Evolutionary conservation across 2,888 invertebrate genomes (phyloP).

Genomic region (Drosophila anomalipes): DNA sequence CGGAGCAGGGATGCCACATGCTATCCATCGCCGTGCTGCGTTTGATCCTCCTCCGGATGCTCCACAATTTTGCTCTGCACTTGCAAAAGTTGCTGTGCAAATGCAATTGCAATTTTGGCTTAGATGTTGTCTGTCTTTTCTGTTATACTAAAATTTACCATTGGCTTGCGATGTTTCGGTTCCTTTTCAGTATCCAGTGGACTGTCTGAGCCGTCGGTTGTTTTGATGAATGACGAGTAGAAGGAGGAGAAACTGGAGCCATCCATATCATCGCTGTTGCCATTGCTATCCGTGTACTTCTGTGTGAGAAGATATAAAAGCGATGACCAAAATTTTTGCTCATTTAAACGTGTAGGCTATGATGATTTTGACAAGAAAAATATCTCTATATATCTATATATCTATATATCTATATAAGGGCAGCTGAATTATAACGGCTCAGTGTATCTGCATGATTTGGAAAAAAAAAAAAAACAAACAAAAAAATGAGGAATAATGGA

Average conservation of each 20-base stretch:
- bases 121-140: not conserved
- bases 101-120: not conserved
- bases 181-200: conserved; percentile 83
- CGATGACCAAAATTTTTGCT: not conserved
- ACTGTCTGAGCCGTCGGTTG: conserved; percentile 86
- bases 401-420: not conserved
- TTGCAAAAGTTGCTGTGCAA: conserved; percentile 12
- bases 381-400: not conserved
- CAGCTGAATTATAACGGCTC: no score
- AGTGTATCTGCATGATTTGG: not conserved
- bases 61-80: conserved; percentile 44
- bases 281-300: conserved; percentile 82
- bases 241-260: conserved; percentile 89
- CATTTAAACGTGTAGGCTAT: not conserved
- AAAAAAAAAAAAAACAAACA: not conserved
- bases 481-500: not conserved
- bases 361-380: not conserved
- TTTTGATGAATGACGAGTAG: conserved; percentile 90
- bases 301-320: conserved; percentile 4
- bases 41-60: conserved; percentile 76
- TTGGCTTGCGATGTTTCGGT: conserved; percentile 70
- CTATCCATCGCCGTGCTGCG: conserved; percentile 79
- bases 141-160: conserved; percentile 46
- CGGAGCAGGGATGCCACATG: conserved; percentile 12
- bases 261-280: conserved; percentile 86